A percentile compares a stretch with the other conserved stretches of the same genome.
Evolutionary conservation across 2,113 vertebrate genomes (phyloP).

Genomic region (Thunnus maccoyii): DNA sequence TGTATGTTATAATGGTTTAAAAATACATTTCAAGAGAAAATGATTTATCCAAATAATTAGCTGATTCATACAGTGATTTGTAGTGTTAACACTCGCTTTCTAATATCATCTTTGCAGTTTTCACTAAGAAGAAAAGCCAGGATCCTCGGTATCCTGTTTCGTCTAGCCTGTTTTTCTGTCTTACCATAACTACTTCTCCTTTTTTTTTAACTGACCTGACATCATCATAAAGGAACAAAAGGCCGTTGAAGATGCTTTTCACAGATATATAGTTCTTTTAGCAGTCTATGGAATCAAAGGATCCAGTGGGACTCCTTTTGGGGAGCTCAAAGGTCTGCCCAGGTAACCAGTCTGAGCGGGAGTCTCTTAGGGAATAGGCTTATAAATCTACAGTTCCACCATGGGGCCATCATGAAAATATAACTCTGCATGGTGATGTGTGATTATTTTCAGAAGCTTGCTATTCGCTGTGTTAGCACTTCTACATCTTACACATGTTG

Average conservation of each 20-base stretch:
- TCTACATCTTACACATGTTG: background rate
- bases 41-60: background rate
- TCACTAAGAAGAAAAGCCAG: too few relatives aligned
- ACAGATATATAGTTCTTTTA: conserved; percentile 14
- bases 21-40: background rate
- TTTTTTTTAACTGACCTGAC: conserved; percentile 17
- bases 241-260: conserved; percentile 38
- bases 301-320: conserved; percentile 2
- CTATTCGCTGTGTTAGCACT: fast-evolving
- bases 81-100: background rate
- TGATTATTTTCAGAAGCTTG: conserved; percentile 15
- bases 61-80: background rate
- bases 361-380: conserved; percentile 10
- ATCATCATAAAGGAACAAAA: conserved; percentile 48
- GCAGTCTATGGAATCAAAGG: conserved; percentile 36
- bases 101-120: background rate
- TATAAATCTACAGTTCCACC: background rate
- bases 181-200: background rate
- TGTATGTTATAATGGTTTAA: background rate
- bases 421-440: background rate
- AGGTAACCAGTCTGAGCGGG: conserved; percentile 12
- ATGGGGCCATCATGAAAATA: background rate
- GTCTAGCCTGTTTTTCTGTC: background rate
- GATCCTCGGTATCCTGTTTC: background rate
- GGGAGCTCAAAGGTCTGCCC: conserved; percentile 1